Percentiles rank a stretch among this genome's conserved stretches.
These are phyloP conservation scores for Hystrix brachyura DNA, from an alignment of 2,113 vertebrate species.

Conservation along the genomic window DNA sequence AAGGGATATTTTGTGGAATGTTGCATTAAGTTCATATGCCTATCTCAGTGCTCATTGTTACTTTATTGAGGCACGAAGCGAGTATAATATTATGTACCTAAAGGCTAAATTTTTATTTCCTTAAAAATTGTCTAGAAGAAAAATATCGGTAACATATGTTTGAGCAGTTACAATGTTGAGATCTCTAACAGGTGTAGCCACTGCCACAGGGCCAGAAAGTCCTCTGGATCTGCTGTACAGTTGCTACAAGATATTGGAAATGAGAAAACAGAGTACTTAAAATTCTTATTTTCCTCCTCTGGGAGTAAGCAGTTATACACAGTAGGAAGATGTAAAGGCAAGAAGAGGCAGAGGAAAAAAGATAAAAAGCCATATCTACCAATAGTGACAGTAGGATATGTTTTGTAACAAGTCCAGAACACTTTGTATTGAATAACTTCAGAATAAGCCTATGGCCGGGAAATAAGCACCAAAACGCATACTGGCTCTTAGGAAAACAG, in stretches of 20 bases:
- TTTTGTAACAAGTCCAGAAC: background rate
- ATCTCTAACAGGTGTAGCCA: background rate
- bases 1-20: background rate
- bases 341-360: background rate
- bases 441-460: background rate
- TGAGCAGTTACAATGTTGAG: background rate
- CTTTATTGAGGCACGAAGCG: conserved; percentile 31
- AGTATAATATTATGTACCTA: background rate
- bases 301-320: background rate
- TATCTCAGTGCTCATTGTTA: background rate
- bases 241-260: background rate
- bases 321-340: background rate
- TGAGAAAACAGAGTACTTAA: background rate
- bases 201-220: background rate
- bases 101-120: background rate
- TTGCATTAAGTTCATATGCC: background rate
- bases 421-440: background rate
- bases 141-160: background rate
- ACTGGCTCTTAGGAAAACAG: background rate
- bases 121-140: background rate
- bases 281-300: background rate
- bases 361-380: fast-evolving
- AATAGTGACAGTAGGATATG: background rate
- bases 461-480: background rate
- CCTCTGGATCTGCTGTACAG: background rate